phyloP scores from a whole-genome alignment of 2,113 vertebrate genomes.

The Epinephelus fuscoguttatus region DNA sequence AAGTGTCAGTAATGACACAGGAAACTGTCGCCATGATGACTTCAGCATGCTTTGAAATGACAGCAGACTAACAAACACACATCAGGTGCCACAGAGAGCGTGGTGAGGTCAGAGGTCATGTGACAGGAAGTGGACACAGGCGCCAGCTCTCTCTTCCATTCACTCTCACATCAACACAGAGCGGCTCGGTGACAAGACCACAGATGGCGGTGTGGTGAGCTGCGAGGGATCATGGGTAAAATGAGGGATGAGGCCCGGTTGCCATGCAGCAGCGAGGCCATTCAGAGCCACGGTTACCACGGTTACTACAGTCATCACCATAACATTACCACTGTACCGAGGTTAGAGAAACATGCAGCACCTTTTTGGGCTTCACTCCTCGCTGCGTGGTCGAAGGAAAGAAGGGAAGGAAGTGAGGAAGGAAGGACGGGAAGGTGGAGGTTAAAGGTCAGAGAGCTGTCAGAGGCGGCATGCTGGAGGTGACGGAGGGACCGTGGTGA shows the following conservation, averaged over 20 bases:
- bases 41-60: conserved; percentile 37
- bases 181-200: neutral
- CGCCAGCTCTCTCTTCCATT: conserved; percentile 10
- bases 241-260: conserved; percentile 43
- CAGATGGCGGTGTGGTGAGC: conserved; percentile 11
- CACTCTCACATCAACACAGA: conserved; percentile 26
- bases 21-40: neutral
- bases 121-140: conserved; percentile 35
- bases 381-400: conserved; percentile 88
- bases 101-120: conserved; percentile 16
- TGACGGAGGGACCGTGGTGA: conserved; percentile 19
- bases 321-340: conserved; percentile 69
- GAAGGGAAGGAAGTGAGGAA: conserved; percentile 49
- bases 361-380: conserved; percentile 95
- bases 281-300: conserved; percentile 69
- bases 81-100: conserved; percentile 12
- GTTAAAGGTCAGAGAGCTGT: conserved; percentile 62
- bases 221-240: conserved; percentile 30
- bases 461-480: conserved; percentile 57
- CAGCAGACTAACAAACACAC: conserved; percentile 12
- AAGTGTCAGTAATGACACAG: neutral
- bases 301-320: conserved; percentile 55
- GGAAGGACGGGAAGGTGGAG: conserved; percentile 48
- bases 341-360: conserved; percentile 87
- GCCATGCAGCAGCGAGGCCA: conserved; percentile 76